These are phyloP conservation scores for Luehdorfia chinensis DNA, from an alignment of 1,140 invertebrate genomes.

Conservation along the genomic window DNA sequence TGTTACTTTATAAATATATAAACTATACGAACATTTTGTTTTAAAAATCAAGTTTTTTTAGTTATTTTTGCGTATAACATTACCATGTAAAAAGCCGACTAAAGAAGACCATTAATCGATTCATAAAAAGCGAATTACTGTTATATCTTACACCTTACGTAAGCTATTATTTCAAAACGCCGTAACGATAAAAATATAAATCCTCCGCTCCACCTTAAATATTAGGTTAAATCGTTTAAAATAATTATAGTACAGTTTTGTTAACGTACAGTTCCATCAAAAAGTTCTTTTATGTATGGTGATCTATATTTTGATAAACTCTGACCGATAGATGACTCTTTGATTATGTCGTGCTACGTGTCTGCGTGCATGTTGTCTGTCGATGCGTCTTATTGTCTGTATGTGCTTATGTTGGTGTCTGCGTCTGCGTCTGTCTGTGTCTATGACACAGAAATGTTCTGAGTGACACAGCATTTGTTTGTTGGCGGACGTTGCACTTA, in stretches of 20 bases:
- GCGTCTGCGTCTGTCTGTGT: too few relatives aligned
- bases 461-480: too few relatives aligned
- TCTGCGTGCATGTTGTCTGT: too few relatives aligned
- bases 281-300: too few relatives aligned
- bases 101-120: constrained; percentile 23
- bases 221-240: constrained; percentile 70
- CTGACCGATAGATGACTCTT: too few relatives aligned
- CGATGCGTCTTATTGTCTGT: too few relatives aligned
- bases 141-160: constrained; percentile 49
- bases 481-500: too few relatives aligned
- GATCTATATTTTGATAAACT: too few relatives aligned
- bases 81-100: not conserved
- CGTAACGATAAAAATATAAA: constrained; percentile 57
- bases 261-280: constrained; percentile 31
- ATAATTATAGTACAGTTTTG: constrained; percentile 64
- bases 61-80: constrained; percentile 1
- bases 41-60: constrained; percentile 6
- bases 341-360: too few relatives aligned
- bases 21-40: constrained; percentile 7
- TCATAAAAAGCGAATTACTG: constrained; percentile 43
- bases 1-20: constrained; percentile 3
- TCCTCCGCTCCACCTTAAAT: constrained; percentile 50
- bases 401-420: too few relatives aligned
- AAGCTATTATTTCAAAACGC: constrained; percentile 50
- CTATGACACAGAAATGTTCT: too few relatives aligned